Evolutionary conservation across 1,140 invertebrate species (phyloP).

Genomic region (Brachionus plicatilis): DNA sequence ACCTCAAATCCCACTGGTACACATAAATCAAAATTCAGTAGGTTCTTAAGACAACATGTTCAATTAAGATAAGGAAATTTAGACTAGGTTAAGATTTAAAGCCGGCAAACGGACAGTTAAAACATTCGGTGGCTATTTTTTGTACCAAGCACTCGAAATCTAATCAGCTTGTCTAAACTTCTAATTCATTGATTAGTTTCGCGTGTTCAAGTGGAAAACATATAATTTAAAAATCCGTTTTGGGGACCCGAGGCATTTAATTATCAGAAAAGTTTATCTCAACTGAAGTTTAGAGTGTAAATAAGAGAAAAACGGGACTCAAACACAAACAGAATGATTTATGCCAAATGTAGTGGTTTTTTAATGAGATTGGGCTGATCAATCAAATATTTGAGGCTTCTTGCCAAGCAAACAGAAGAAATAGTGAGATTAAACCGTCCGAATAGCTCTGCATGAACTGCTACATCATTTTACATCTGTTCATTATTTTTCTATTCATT

Average conservation of each 20-base stretch:
- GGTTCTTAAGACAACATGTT: neutral
- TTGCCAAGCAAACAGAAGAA: neutral
- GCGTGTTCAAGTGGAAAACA: neutral
- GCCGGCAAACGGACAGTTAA: neutral
- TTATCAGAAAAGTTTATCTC: neutral
- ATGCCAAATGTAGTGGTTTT: neutral
- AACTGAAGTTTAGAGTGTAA: neutral
- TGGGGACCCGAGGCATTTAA: neutral
- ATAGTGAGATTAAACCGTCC: neutral
- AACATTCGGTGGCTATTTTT: neutral
- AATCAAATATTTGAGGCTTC: neutral
- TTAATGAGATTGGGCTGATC: neutral
- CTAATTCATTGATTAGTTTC: neutral
- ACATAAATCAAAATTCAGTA: neutral
- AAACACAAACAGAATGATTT: neutral
- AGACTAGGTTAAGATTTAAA: neutral
- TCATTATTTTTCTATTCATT: neutral
- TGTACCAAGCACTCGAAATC: neutral
- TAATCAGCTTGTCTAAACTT: neutral
- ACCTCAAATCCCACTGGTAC: neutral
- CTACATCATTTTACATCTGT: neutral
- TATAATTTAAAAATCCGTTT: neutral
- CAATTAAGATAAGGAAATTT: neutral
- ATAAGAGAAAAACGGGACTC: neutral
- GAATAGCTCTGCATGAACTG: neutral